These are phyloP conservation scores for Catocala fraxini DNA, from an alignment of 2,888 invertebrate genomes.

Conservation along the genomic window DNA sequence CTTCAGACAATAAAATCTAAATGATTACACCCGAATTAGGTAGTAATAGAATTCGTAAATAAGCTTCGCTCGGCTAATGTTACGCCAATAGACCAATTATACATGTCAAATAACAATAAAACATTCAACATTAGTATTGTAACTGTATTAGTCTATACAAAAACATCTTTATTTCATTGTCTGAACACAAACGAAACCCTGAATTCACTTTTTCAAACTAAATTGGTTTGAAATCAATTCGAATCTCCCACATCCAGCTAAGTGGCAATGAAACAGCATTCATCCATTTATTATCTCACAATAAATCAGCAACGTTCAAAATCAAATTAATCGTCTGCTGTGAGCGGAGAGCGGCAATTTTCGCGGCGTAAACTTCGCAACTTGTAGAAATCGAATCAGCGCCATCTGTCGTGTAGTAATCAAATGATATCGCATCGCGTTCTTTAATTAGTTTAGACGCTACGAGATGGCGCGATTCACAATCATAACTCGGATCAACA, in stretches of 20 bases:
- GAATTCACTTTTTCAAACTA: slow-evolving; percentile 20
- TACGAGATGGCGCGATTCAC: slow-evolving; percentile 63
- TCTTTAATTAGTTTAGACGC: slow-evolving; percentile 77
- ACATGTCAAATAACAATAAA: too few relatives aligned
- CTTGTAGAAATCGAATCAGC: slow-evolving; percentile 74
- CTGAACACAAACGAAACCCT: background rate
- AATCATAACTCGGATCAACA: slow-evolving; percentile 55
- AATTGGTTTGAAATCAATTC: slow-evolving; percentile 32
- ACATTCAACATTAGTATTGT: too few relatives aligned
- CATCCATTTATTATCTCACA: slow-evolving; percentile 69
- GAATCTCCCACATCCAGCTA: slow-evolving; percentile 43
- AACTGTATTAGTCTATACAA: background rate
- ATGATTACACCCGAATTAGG: too few relatives aligned
- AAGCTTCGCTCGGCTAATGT: too few relatives aligned
- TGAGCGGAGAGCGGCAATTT: slow-evolving; percentile 59
- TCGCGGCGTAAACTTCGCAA: slow-evolving; percentile 71
- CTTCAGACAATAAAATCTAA: too few relatives aligned
- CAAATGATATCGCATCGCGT: slow-evolving; percentile 80
- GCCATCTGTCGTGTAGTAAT: slow-evolving; percentile 79
- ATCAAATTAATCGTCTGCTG: slow-evolving; percentile 75
- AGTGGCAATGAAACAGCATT: slow-evolving; percentile 63
- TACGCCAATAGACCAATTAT: too few relatives aligned
- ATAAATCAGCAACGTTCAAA: slow-evolving; percentile 78
- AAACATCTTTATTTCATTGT: background rate
- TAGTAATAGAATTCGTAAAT: too few relatives aligned